phyloP scores from a whole-genome alignment of 1,140 invertebrate genomes.

The Argopecten irradians region DNA sequence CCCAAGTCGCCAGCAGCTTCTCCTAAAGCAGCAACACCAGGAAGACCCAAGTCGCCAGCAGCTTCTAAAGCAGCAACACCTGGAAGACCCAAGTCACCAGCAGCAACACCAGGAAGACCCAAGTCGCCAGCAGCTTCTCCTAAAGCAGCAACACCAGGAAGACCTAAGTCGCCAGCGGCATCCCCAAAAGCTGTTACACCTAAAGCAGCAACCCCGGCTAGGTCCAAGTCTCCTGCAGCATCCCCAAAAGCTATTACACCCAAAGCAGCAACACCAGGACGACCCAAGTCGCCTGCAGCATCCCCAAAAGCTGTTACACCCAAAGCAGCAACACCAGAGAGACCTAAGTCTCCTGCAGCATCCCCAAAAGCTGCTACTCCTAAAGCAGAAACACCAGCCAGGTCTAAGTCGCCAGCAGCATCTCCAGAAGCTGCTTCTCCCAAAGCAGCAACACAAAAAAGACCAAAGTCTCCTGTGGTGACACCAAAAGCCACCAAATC shows the following conservation, averaged over 20 bases:
- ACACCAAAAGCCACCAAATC: not conserved
- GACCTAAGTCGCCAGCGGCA: conserved; percentile 34
- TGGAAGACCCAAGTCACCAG: too few species aligned
- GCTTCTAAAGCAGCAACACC: too few species aligned
- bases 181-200: not conserved
- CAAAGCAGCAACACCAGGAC: conserved; percentile 14
- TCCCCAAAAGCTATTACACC: conserved; percentile 31
- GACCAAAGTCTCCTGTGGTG: not conserved
- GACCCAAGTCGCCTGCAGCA: not conserved
- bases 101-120: too few species aligned
- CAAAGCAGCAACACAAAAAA: not conserved
- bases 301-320: not conserved
- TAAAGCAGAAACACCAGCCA: conserved; percentile 16
- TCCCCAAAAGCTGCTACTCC: not conserved
- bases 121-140: too few species aligned
- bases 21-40: too few species aligned
- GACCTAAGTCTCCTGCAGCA: not conserved
- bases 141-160: not conserved
- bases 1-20: too few species aligned
- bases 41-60: too few species aligned
- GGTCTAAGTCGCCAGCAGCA: too few species aligned
- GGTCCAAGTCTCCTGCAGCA: not conserved
- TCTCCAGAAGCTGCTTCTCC: conserved; percentile 34
- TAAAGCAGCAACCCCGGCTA: conserved; percentile 4
- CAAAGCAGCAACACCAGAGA: not conserved